These are phyloP conservation scores for Tricholauxania praeusta DNA, from an alignment of 2,888 invertebrate genomes.

Conservation along the genomic window DNA sequence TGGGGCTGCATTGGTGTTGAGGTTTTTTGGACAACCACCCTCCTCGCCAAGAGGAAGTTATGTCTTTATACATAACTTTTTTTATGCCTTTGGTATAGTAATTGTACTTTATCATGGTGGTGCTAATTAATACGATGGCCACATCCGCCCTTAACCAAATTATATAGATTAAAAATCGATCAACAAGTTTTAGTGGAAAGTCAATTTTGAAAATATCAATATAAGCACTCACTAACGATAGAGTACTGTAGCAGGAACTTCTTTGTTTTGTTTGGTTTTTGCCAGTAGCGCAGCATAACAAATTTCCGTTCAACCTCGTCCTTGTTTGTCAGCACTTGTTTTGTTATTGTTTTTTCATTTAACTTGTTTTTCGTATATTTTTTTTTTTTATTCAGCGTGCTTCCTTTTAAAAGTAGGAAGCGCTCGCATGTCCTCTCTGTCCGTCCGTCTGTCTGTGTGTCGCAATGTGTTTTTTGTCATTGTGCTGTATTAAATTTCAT, in stretches of 20 bases:
- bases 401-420: slow-evolving; percentile 9
- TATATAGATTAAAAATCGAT: too few species aligned
- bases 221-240: neutral
- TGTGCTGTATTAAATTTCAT: slow-evolving; percentile 26
- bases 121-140: too few species aligned
- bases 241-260: slow-evolving; percentile 12
- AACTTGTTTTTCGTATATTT: neutral
- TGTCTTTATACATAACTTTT: too few species aligned
- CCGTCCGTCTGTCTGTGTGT: neutral
- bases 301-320: slow-evolving; percentile 11
- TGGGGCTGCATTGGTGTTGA: too few species aligned
- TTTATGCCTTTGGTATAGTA: too few species aligned
- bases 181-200: too few species aligned
- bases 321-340: too few species aligned
- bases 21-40: too few species aligned
- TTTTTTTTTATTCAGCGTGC: neutral
- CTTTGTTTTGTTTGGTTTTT: slow-evolving; percentile 13
- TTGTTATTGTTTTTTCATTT: neutral
- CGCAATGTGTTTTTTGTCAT: neutral
- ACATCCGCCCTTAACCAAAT: too few species aligned
- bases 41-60: too few species aligned
- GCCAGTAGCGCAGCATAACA: slow-evolving; percentile 3
- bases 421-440: slow-evolving; percentile 30
- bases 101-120: too few species aligned
- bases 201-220: too few species aligned